Conservation (phyloP, 2,113 vertebrate genomes). For the Noturus placidus region DNA sequence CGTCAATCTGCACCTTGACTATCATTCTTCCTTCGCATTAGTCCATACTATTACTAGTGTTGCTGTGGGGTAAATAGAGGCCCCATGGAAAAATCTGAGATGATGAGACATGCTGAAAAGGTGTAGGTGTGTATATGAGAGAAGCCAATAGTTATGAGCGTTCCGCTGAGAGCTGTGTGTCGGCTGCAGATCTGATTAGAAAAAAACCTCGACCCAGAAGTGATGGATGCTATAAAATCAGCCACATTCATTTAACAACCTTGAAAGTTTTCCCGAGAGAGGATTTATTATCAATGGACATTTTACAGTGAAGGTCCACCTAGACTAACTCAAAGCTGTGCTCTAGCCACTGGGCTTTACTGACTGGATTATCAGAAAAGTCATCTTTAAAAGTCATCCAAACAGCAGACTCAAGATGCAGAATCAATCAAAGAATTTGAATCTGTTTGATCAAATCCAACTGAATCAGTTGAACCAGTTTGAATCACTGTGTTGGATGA, state of each 20-base stretch:
- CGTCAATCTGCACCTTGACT: background rate
- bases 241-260: constrained; percentile 36
- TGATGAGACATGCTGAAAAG: constrained; percentile 34
- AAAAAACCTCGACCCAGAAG: constrained; percentile 7
- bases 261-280: constrained; percentile 23
- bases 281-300: constrained; percentile 34
- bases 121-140: constrained; percentile 28
- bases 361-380: background rate
- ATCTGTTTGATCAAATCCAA: background rate
- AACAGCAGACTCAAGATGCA: background rate
- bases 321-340: background rate
- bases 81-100: constrained; percentile 31
- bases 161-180: constrained; percentile 37
- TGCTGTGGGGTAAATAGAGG: background rate
- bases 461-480: background rate
- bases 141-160: constrained; percentile 13
- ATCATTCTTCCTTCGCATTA: background rate
- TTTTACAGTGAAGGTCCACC: constrained; percentile 23
- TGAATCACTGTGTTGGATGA: background rate
- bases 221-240: constrained; percentile 36
- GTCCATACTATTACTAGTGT: background rate
- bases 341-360: background rate
- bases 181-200: constrained; percentile 47
- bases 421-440: background rate
- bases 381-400: background rate